phyloP scores from a whole-genome alignment of 2,888 invertebrate species.

The Pseudoips prasinana region DNA sequence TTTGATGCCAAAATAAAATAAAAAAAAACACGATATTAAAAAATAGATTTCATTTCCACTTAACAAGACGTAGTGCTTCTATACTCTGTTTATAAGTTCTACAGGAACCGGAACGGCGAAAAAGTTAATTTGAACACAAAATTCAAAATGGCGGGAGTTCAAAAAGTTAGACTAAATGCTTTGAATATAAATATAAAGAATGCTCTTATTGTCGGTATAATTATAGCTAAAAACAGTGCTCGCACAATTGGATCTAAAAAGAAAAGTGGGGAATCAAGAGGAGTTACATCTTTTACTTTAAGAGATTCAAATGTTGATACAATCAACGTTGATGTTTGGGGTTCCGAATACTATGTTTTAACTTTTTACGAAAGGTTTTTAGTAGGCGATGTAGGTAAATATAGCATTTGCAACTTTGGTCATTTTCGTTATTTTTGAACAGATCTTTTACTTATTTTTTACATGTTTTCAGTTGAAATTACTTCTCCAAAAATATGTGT shows the following conservation, averaged over 20 bases:
- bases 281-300: conserved; percentile 89
- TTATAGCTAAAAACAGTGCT: conserved; percentile 85
- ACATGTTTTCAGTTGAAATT: conserved; percentile 83
- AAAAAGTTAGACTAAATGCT: conserved; percentile 62
- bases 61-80: no score
- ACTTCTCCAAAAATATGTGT: conserved; percentile 84
- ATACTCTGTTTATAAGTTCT: no score
- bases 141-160: conserved; percentile 73
- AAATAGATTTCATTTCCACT: no score
- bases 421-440: neutral
- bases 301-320: conserved; percentile 87
- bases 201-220: conserved; percentile 78
- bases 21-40: no score
- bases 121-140: no score
- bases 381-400: conserved; percentile 86
- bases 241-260: conserved; percentile 74
- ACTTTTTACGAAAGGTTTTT: conserved; percentile 84
- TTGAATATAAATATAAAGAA: conserved; percentile 68
- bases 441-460: neutral
- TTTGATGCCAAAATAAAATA: no score
- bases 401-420: no score
- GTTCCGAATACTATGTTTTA: conserved; percentile 83
- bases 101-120: no score
- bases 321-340: conserved; percentile 90
- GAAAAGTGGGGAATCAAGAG: conserved; percentile 79